Percentiles rank a stretch among this genome's conserved stretches.
These are phyloP conservation scores for Nemotelus nigrinus DNA, from an alignment of 2,888 invertebrate species.

Conservation along the genomic window DNA sequence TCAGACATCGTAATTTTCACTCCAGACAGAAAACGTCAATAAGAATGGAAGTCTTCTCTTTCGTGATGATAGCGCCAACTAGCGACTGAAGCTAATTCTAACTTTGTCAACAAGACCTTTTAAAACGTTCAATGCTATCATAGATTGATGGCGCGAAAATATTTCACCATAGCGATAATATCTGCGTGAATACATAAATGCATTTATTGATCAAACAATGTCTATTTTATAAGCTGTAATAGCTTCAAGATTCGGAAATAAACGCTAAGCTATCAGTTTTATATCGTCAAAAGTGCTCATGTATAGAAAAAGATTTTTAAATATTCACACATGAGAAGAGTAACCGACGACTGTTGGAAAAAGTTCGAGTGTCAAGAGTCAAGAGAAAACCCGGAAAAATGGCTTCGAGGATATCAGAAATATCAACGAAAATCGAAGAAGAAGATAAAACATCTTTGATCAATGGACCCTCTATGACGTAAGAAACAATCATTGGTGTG, in stretches of 20 bases:
- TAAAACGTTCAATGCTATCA: slow-evolving; percentile 20
- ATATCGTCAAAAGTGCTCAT: too few relatives aligned
- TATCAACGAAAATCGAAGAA: slow-evolving; percentile 51
- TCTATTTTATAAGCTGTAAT: too few relatives aligned
- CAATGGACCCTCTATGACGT: slow-evolving; percentile 22
- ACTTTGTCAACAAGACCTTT: background rate
- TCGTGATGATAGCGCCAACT: background rate
- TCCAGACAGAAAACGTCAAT: slow-evolving; percentile 11
- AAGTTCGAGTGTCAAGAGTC: background rate
- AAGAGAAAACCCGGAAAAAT: slow-evolving; percentile 8
- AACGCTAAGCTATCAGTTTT: too few relatives aligned
- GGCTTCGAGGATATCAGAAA: slow-evolving; percentile 45
- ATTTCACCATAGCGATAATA: slow-evolving; percentile 30
- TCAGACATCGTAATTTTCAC: background rate
- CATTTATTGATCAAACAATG: slow-evolving; percentile 12
- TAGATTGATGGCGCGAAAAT: slow-evolving; percentile 2
- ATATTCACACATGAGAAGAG: background rate
- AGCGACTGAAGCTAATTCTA: background rate
- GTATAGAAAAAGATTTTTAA: too few relatives aligned
- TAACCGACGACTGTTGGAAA: slow-evolving; percentile 18
- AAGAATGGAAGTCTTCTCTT: background rate
- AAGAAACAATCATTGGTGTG: background rate
- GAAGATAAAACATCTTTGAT: slow-evolving; percentile 44
- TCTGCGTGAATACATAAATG: background rate
- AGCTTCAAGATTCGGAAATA: too few relatives aligned